Evolutionary conservation across 2,888 invertebrate species (phyloP).

Genomic region (Hypomecis atomaria): DNA sequence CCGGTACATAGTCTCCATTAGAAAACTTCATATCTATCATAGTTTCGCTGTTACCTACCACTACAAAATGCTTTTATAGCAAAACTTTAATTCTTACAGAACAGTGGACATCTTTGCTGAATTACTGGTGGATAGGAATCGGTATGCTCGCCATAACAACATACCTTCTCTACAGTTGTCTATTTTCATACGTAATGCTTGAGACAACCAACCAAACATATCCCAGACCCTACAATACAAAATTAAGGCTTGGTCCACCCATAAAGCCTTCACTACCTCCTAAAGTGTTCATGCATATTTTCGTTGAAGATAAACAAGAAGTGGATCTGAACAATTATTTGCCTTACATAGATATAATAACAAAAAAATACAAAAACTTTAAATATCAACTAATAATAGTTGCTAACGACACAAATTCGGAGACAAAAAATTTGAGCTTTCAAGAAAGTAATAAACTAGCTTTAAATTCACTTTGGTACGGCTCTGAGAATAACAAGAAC

Average conservation of each 20-base stretch:
- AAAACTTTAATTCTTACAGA: constrained; percentile 58
- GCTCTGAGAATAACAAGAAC: constrained; percentile 41
- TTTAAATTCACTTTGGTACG: constrained; percentile 62
- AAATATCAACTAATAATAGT: constrained; percentile 67
- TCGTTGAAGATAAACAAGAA: constrained; percentile 56
- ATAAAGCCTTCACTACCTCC: constrained; percentile 32
- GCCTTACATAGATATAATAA: constrained; percentile 61
- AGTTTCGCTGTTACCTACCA: not conserved
- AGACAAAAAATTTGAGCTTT: constrained; percentile 48
- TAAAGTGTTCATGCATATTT: constrained; percentile 68
- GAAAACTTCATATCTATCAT: not conserved
- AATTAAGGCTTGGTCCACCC: constrained; percentile 1
- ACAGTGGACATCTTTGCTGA: constrained; percentile 67
- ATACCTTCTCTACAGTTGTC: constrained; percentile 69
- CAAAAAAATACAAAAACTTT: constrained; percentile 60
- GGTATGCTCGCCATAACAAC: constrained; percentile 69
- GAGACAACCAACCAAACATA: constrained; percentile 51
- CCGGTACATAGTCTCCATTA: no score
- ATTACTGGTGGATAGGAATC: constrained; percentile 73
- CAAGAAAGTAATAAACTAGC: constrained; percentile 69
- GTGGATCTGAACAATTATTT: constrained; percentile 59
- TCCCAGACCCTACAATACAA: constrained; percentile 34
- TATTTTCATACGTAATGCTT: constrained; percentile 60
- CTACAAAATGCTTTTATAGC: not conserved
- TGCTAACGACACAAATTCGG: constrained; percentile 60